Evolutionary conservation across 1,140 invertebrate genomes (phyloP).

Genomic region (Colletes gigas): DNA sequence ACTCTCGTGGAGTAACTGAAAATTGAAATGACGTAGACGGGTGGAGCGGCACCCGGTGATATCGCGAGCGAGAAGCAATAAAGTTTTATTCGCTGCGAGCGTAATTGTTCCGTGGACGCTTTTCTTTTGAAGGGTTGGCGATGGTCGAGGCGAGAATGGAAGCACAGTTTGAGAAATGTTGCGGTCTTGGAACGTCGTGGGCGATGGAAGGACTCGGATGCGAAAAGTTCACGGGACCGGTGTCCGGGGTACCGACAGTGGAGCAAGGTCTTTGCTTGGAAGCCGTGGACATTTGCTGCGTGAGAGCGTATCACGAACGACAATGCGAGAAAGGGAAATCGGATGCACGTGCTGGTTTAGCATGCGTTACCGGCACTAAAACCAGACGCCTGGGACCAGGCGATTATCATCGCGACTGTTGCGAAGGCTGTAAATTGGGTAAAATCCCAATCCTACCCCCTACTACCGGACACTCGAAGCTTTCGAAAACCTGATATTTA

Average conservation of each 20-base stretch:
- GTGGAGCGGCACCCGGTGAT: too few species aligned
- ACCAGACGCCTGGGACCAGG: constrained; percentile 53
- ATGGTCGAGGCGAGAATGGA: constrained; percentile 69
- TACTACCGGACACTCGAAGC: too few species aligned
- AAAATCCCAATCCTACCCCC: too few species aligned
- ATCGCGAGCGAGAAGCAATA: too few species aligned
- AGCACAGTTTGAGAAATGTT: constrained; percentile 80
- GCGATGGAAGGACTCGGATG: constrained; percentile 79
- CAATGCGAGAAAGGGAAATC: constrained; percentile 80
- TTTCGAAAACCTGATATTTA: too few species aligned
- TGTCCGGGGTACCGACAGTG: constrained; percentile 75
- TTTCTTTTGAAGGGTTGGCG: constrained; percentile 8
- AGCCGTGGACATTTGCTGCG: constrained; percentile 81
- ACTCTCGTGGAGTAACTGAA: too few species aligned
- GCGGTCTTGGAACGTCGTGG: constrained; percentile 80
- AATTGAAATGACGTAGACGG: too few species aligned
- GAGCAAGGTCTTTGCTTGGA: constrained; percentile 81
- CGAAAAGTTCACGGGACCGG: constrained; percentile 78
- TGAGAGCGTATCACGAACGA: constrained; percentile 72
- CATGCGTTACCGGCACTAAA: constrained; percentile 67
- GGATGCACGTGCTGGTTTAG: constrained; percentile 77
- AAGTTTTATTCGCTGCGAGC: too few species aligned
- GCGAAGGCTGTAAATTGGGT: constrained; percentile 83
- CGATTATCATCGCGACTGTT: constrained; percentile 81
- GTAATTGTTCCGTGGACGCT: neutral